A percentile compares a stretch with the other conserved stretches of the same genome.
Evolutionary conservation across 2,888 invertebrate genomes (phyloP).

Genomic region (Pheosia tremula): DNA sequence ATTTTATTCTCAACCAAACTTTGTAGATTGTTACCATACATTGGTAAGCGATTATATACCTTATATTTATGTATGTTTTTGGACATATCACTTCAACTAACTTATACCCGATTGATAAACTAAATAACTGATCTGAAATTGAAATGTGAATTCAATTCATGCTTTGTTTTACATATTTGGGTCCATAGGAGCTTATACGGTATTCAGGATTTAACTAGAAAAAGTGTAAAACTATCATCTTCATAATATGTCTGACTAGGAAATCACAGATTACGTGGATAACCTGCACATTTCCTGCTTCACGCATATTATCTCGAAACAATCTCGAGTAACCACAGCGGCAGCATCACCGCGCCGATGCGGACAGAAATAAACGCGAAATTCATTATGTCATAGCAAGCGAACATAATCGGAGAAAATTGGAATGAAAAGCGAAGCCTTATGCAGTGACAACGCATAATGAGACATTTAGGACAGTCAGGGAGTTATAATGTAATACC

Average conservation of each 20-base stretch:
- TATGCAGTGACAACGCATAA: neutral
- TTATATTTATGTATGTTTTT: too few species aligned
- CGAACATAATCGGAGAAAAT: constrained; percentile 1
- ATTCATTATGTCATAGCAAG: neutral
- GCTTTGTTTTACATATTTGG: too few species aligned
- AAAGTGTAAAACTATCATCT: neutral
- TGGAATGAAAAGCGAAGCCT: neutral
- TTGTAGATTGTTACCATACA: too few species aligned
- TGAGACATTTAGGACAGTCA: neutral
- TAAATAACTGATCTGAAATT: neutral
- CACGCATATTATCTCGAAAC: neutral
- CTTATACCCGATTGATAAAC: too few species aligned
- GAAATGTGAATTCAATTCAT: neutral
- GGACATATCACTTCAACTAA: too few species aligned
- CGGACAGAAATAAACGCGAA: neutral
- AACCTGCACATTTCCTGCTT: neutral
- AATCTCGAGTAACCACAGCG: neutral
- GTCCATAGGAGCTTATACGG: too few species aligned
- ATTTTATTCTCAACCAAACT: neutral
- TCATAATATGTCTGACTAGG: neutral
- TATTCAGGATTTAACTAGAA: neutral
- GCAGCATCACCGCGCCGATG: neutral
- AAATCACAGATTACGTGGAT: neutral
- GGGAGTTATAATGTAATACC: too few species aligned
- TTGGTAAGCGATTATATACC: too few species aligned